Base-by-base conservation (phyloP, 1,140 invertebrate species). In the Agrypnia vestita region DNA sequence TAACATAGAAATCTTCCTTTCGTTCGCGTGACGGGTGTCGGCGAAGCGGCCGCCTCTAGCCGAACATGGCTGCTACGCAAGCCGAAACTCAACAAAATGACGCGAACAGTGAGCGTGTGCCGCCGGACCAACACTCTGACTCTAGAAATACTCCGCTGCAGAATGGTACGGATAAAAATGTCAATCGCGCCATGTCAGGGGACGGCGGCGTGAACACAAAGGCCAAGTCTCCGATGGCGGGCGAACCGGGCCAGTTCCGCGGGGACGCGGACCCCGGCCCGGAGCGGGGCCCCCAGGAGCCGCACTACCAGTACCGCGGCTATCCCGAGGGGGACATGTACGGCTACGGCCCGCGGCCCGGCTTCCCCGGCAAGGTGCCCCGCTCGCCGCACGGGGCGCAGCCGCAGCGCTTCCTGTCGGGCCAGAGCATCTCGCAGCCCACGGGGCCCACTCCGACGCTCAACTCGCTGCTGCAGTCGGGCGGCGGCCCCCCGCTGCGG, bases 371-470 rank as follows among this genome's bases (percentile, higher is more conserved):
- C 47, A 88, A 88, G 85, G 62, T 75, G 62, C 56, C 71, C 19
- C 17, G 59, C 51, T 15, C 56, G 43, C 78, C 71, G 19, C 78
- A 49, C 25, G 9, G n/a, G 13, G 51, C 72, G 25, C 62, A 59
- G 17, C 84, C 80, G 74, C 90, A 90, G 84, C 89, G 92, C 67
- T 91, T 92, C 81, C 90, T 93, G 79, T 91, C 92, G 64, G 93
- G 93, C 77, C 93, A 93, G 84, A 91, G 90, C 78, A 91, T 93
- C 83, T 92, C 92, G 21, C 95, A 96, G 86, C 94, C 94, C 72
- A 93, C 94, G 78, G 95, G 96, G 62, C 96, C 96, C 15, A 97
- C 96, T 56, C 96, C 97, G 61, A 97, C 96, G 43, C 90, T 97
- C 76, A 97, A 97, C 88, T 96, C 97, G 84, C 89, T 97, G 84